These are phyloP conservation scores for Cylas formicarius DNA, from an alignment of 1,140 invertebrate genomes.

Conservation along the genomic window DNA sequence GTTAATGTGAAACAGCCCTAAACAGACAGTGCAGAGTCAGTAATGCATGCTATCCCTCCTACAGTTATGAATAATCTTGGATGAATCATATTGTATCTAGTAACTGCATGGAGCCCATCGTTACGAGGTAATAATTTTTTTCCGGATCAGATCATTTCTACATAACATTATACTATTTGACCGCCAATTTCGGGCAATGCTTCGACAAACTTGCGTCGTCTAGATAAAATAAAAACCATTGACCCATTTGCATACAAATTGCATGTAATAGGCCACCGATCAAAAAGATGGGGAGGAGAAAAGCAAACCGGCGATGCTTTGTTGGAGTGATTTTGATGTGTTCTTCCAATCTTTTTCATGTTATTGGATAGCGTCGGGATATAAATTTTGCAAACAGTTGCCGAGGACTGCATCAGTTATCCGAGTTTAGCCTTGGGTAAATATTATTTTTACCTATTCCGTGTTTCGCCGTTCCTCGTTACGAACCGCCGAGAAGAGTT, in stretches of 20 bases:
- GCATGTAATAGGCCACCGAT: slow-evolving; percentile 20
- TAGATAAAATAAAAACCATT: slow-evolving; percentile 21
- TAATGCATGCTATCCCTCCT: too few relatives aligned
- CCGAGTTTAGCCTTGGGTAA: slow-evolving; percentile 7
- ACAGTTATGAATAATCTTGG: too few relatives aligned
- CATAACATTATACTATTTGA: too few relatives aligned
- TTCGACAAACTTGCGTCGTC: too few relatives aligned
- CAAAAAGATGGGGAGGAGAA: slow-evolving; percentile 21
- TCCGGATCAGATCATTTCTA: too few relatives aligned
- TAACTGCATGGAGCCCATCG: too few relatives aligned
- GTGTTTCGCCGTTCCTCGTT: neutral
- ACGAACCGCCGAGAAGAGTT: neutral
- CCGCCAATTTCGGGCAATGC: too few relatives aligned
- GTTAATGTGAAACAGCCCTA: too few relatives aligned
- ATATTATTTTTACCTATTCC: slow-evolving; percentile 15
- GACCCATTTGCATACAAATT: slow-evolving; percentile 24
- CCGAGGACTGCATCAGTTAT: slow-evolving; percentile 7
- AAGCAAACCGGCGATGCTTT: slow-evolving; percentile 20
- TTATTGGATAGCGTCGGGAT: slow-evolving; percentile 9
- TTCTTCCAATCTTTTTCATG: slow-evolving; percentile 14
- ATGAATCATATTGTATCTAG: too few relatives aligned
- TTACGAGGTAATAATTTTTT: too few relatives aligned
- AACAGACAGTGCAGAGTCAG: too few relatives aligned
- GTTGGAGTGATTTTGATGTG: slow-evolving; percentile 17
- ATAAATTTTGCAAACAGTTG: slow-evolving; percentile 16